Conservation (phyloP, 2,113 vertebrate species). For the Cettia cetti region DNA sequence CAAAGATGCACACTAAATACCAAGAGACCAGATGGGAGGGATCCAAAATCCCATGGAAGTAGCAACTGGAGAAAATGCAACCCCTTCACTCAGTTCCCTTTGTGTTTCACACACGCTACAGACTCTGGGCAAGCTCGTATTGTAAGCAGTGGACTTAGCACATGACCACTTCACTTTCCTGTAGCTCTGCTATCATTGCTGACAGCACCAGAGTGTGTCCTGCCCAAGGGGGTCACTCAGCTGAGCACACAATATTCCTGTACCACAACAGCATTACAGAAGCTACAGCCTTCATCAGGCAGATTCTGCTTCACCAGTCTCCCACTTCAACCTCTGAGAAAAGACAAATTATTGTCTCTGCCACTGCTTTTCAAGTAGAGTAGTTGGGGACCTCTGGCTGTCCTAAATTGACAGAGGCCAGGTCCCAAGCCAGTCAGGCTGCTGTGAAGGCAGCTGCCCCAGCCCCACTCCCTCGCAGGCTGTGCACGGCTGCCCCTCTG, state of each 20-base stretch:
- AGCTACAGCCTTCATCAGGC: not conserved
- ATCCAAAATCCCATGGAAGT: not conserved
- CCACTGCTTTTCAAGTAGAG: not conserved
- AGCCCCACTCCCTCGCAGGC: accelerated
- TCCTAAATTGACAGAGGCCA: not conserved
- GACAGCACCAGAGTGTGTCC: not conserved
- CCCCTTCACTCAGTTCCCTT: not conserved
- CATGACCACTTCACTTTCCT: not conserved
- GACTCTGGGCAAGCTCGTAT: not conserved
- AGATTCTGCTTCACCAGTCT: not conserved
- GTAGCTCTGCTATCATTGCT: not conserved
- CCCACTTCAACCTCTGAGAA: not conserved
- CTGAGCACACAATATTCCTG: accelerated
- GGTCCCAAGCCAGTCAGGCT: not conserved
- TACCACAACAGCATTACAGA: not conserved
- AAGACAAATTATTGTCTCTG: not conserved
- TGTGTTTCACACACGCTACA: accelerated
- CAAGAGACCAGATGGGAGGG: not conserved
- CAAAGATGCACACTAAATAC: not conserved
- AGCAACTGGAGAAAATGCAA: not conserved
- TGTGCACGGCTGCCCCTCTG: not conserved
- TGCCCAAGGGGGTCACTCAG: not conserved
- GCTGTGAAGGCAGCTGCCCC: not conserved
- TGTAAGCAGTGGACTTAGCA: not conserved
- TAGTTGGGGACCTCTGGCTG: not conserved